These are phyloP conservation scores for Chrysolina americana DNA, from an alignment of 2,888 invertebrate genomes.

Conservation along the genomic window DNA sequence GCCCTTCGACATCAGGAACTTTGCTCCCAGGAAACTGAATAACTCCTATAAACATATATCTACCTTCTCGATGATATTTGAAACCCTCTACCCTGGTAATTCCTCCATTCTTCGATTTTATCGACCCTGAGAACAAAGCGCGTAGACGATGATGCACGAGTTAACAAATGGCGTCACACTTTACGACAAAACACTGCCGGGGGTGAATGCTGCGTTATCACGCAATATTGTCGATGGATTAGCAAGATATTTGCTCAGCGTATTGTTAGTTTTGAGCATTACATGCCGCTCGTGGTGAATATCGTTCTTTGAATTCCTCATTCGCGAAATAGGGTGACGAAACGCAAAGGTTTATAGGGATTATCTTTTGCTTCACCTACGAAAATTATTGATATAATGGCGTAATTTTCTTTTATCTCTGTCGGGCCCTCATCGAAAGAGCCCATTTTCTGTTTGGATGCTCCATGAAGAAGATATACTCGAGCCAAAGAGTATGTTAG, in stretches of 20 bases:
- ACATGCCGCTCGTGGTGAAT: neutral
- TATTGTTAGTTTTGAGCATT: neutral
- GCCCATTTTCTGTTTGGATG: no score
- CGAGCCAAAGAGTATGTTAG: no score
- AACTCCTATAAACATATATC: no score
- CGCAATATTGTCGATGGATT: neutral
- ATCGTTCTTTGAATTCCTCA: neutral
- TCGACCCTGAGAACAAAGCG: neutral
- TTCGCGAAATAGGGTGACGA: neutral
- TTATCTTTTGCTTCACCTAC: no score
- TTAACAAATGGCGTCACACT: neutral
- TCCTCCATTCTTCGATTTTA: neutral
- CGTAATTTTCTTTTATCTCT: no score
- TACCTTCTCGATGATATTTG: no score
- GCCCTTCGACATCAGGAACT: no score
- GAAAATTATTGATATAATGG: no score
- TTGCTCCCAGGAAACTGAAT: no score
- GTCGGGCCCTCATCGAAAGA: no score
- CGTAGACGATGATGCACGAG: neutral
- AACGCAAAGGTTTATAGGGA: slow-evolving; percentile 23
- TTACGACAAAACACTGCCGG: neutral
- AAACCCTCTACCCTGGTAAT: no score
- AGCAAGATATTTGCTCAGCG: neutral
- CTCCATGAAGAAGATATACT: no score
- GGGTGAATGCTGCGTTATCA: neutral